Conservation (phyloP, 2,113 vertebrate genomes). For the Notothenia coriiceps region DNA sequence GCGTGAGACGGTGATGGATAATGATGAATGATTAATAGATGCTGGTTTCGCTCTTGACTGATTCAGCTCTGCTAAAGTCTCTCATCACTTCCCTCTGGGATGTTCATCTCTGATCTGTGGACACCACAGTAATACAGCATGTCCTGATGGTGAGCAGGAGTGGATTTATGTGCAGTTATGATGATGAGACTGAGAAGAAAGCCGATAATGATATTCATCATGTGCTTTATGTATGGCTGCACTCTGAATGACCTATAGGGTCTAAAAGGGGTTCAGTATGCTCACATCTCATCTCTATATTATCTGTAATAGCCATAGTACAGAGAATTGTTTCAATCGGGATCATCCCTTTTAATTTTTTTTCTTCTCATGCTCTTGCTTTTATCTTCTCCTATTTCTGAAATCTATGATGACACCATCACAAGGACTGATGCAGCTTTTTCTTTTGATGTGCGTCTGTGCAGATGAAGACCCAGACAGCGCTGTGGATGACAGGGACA, state of each 20-base stretch:
- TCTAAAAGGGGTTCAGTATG: constrained; percentile 8
- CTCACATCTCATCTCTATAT: constrained; percentile 44
- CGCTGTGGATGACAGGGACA: constrained; percentile 95
- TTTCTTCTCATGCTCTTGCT: neutral
- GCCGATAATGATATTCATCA: constrained; percentile 6
- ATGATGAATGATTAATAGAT: constrained; percentile 66
- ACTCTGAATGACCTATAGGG: constrained; percentile 48
- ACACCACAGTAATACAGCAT: constrained; percentile 44
- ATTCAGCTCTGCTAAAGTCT: constrained; percentile 51
- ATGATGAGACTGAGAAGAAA: constrained; percentile 35
- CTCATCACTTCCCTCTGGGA: constrained; percentile 40
- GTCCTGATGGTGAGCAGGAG: constrained; percentile 11
- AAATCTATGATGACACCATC: neutral
- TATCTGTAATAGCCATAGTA: constrained; percentile 45
- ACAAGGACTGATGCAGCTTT: neutral
- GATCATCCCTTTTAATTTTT: constrained; percentile 6
- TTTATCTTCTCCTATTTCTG: neutral
- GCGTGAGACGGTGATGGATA: constrained; percentile 28
- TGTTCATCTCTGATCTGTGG: constrained; percentile 58
- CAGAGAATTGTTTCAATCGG: constrained; percentile 12
- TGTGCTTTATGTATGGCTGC: constrained; percentile 49
- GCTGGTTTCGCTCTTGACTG: constrained; percentile 46
- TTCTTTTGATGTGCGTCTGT: neutral
- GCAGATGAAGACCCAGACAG: constrained; percentile 95
- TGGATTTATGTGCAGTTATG: constrained; percentile 47